These are phyloP conservation scores for Lepus oiostolus DNA, from an alignment of 2,797 vertebrate species.

Conservation along the genomic window DNA sequence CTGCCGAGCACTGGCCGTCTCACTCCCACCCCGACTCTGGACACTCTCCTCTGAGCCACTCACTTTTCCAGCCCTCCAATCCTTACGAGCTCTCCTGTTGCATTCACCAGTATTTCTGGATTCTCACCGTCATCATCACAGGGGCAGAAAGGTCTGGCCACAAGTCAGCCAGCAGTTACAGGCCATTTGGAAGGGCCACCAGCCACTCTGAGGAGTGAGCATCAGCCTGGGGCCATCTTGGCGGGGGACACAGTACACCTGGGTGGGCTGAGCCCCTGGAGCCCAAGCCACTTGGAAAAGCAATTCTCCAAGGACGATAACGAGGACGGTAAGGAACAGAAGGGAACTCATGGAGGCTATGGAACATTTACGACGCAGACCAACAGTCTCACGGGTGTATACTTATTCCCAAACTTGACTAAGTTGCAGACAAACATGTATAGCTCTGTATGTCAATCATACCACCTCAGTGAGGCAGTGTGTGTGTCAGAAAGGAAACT, in stretches of 20 bases:
- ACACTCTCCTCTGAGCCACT: not conserved
- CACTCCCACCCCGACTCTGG: not conserved
- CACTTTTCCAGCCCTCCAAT: not conserved
- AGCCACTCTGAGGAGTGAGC: not conserved
- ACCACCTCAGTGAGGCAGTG: not conserved
- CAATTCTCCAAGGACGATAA: not conserved
- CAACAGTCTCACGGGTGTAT: not conserved
- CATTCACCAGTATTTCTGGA: not conserved
- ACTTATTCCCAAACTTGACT: not conserved
- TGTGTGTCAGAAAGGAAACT: not conserved
- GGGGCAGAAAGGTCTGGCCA: not conserved
- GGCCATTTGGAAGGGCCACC: not conserved
- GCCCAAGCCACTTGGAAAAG: not conserved
- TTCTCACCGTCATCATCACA: not conserved
- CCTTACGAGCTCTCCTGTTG: not conserved
- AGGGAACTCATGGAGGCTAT: not conserved
- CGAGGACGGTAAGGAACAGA: not conserved
- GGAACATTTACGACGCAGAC: not conserved
- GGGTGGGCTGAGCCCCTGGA: not conserved
- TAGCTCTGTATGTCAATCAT: not conserved
- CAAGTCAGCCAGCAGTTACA: not conserved
- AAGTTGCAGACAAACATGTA: not conserved
- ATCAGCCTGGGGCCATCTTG: not conserved
- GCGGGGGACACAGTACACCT: not conserved
- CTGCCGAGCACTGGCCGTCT: not conserved